phyloP scores from a whole-genome alignment of 2,113 vertebrate species.

The Leptobrachium leishanense region DNA sequence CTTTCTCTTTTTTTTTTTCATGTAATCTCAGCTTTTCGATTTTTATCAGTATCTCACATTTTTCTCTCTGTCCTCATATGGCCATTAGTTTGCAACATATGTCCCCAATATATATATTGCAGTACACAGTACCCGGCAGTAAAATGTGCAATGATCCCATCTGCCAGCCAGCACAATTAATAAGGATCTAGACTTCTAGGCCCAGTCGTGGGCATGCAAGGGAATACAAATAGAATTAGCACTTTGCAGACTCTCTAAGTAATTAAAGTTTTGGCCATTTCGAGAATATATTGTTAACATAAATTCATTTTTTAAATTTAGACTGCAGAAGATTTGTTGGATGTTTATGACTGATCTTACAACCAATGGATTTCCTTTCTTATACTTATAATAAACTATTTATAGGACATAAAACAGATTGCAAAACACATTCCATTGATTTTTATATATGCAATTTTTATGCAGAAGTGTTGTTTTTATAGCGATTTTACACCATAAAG shows the following conservation, averaged over 20 bases:
- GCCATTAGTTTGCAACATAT: conserved; percentile 3
- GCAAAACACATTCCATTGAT: no score
- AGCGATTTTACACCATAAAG: no score
- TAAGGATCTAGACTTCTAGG: conserved; percentile 12
- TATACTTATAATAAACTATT: not conserved
- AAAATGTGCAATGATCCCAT: conserved; percentile 12
- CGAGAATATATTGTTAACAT: not conserved
- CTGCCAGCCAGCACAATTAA: conserved; percentile 27
- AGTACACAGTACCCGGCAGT: not conserved
- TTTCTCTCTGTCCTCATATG: conserved; percentile 2
- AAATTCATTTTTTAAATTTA: not conserved
- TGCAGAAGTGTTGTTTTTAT: no score
- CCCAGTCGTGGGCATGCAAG: no score
- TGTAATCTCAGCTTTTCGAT: not conserved
- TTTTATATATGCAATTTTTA: no score
- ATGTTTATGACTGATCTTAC: not conserved
- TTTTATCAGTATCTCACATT: conserved; percentile 13
- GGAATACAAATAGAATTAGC: not conserved
- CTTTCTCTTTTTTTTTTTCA: not conserved
- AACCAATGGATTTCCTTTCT: not conserved
- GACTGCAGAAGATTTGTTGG: not conserved
- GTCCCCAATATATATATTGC: conserved; percentile 21
- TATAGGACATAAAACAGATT: not conserved
- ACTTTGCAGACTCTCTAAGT: not conserved
- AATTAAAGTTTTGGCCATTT: not conserved